Base-by-base conservation (phyloP, 1,140 invertebrate species). In the Ostrea edulis region DNA sequence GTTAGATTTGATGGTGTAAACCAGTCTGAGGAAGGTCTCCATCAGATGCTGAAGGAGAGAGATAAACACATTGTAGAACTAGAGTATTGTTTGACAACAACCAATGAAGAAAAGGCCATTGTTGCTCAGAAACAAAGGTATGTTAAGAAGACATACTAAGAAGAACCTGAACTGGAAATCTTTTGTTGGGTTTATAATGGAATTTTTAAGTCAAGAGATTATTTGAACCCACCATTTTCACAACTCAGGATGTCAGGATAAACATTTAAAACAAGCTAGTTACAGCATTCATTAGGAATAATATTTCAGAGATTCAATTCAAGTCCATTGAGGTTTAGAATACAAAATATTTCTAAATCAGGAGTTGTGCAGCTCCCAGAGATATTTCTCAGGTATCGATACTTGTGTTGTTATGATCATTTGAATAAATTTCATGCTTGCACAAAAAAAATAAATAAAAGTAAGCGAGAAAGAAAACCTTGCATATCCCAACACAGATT, bases 51-150 rank as follows among this genome's bases (percentile, higher is more conserved):
- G 35, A 89, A 89, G 25, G 91, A 91, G 81, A 88, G 90, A 89
- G 93, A 94, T 87, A 92, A 92, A 83, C 89, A 93, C 35, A 92
- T 94, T 62, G 89, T 93, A 51, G 91, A 92, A 83, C 84, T 93
- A 55, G 87, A 93, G 81, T 90, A 93, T 85, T 71, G 90, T 14
- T 71, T 92, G 8, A 83, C 89, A 14, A 86, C 81, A 11, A 52
- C 91, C 4, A 90, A 93, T 54, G 91, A 93, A 82, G 91, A 93
- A 86, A 92, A 91, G 62, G 84, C 86, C 53, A n/a, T 88, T 17
- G 55, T 90, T 7, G 84, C 71, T 65, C 90, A 92, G 54, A 88
- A 92, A 85, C 35, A 90, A 20, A 91, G 91, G 93, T 94, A 83
- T 82, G 8, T 51, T 29, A 4, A 25, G 35, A 17, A 35, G 14